These are phyloP conservation scores for Hoplostethus mediterraneus DNA, from an alignment of 2,797 vertebrate genomes.

Conservation along the genomic window DNA sequence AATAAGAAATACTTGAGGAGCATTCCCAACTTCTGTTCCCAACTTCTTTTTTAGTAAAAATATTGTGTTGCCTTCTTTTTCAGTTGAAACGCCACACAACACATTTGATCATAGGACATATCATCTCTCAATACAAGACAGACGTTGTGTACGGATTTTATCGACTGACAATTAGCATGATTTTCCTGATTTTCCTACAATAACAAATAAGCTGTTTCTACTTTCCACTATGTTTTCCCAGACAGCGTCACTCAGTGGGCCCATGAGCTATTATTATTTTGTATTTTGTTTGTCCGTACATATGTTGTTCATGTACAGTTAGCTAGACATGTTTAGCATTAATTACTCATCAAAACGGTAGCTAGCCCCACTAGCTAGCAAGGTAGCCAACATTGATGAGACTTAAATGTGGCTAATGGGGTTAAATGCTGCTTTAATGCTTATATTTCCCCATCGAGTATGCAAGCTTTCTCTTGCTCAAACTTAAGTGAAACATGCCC, in stretches of 20 bases:
- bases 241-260: conserved; percentile 16
- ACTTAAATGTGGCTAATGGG: no score
- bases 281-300: no score
- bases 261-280: neutral
- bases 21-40: neutral
- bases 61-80: neutral
- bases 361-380: no score
- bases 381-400: no score
- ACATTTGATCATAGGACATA: conserved; percentile 1
- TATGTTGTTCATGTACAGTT: no score
- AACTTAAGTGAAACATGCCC: no score
- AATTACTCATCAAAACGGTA: no score
- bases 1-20: conserved; percentile 26
- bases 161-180: neutral
- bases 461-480: no score
- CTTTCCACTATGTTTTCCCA: neutral
- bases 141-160: no score
- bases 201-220: conserved; percentile 16
- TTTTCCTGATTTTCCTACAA: neutral
- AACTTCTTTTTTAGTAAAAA: neutral
- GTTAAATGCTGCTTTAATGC: no score
- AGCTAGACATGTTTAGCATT: no score
- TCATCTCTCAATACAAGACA: neutral
- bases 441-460: no score
- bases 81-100: neutral